Percentiles rank a stretch among this genome's conserved stretches.
Evolutionary conservation across 2,113 vertebrate genomes (phyloP).

Genomic region (Poecile atricapillus): DNA sequence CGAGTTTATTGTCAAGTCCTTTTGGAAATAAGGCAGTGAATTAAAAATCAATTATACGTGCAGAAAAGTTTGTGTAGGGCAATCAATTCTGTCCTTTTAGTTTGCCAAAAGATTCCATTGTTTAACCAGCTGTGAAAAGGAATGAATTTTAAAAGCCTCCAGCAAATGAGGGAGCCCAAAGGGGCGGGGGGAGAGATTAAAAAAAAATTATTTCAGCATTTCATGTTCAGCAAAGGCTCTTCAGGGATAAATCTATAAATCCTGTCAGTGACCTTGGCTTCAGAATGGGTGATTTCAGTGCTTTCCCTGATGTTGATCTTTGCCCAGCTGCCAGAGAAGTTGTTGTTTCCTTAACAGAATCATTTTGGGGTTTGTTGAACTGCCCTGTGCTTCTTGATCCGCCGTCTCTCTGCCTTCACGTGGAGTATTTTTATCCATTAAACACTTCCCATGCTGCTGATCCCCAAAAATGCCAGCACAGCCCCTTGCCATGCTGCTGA

Average conservation of each 20-base stretch:
- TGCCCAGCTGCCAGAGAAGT: conserved; percentile 9
- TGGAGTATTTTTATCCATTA: neutral
- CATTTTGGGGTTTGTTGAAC: neutral
- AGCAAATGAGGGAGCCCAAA: conserved; percentile 50
- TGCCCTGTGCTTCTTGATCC: neutral
- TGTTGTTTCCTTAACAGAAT: neutral
- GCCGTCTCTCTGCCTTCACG: neutral
- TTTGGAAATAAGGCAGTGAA: conserved; percentile 62
- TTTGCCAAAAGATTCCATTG: conserved; percentile 69
- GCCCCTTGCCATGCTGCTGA: neutral
- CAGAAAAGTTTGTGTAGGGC: conserved; percentile 59
- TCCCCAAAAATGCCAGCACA: neutral
- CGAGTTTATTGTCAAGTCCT: conserved; percentile 63
- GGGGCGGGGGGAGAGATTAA: neutral
- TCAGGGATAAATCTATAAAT: conserved; percentile 78
- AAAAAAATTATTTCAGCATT: conserved; percentile 37
- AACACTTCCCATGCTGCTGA: neutral
- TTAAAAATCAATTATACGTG: conserved; percentile 75
- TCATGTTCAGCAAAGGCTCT: conserved; percentile 62
- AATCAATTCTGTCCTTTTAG: conserved; percentile 64
- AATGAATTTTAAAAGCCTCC: conserved; percentile 62
- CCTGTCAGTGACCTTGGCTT: conserved; percentile 73
- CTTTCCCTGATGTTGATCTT: neutral
- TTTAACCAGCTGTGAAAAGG: conserved; percentile 66
- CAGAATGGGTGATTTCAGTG: neutral